Base-by-base conservation (phyloP, 2,113 vertebrate species). In the Panthera uncia region DNA sequence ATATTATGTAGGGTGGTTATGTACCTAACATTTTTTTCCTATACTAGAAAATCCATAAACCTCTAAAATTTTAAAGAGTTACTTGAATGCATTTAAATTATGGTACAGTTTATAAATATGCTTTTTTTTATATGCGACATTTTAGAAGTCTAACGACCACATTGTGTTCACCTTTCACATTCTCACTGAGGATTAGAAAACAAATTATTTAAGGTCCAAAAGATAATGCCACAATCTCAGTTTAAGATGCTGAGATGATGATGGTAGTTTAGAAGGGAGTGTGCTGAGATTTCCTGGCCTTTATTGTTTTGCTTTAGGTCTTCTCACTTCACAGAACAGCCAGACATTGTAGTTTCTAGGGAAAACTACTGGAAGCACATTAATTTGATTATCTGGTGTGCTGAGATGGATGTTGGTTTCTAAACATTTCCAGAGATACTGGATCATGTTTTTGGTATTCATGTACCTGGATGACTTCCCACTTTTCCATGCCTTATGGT, bases 61-160 rank as follows among this genome's bases (percentile, higher is more conserved):
- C 9, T 91, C 76, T 9, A 92, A 50, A 85, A 79, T 83, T 94
- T 92, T 93, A 57, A 96, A 78, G 45, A 91, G 83, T 93, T 89
- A 68, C 6, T 48, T 86, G 55, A 87, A 2, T 69, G 1, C 18
- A 80, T 81, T 97, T 97, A 68, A 85, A 73, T 86, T 94, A 68
- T 69, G 12, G 13, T 82, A 18, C 7, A 83, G 61, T 84, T 94
- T 85, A n/a, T 31, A 74, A 36, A 48, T 57, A 65, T 36, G 36
- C 45, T 31, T 55, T 19, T 83, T 81, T 74, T 86, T 89, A n/a
- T 27, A 29, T 95, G 45, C 52, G 94, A 25, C 9, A 93, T 79
- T 94, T 93, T 87, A 86, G n/a, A 25, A 92, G 8, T 92, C 29
- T 81, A n/a, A 86, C 23, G 50, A 1, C 11, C 68, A 52, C 2